Percentiles rank a stretch among this genome's conserved stretches.
Conservation (phyloP, 2,797 vertebrate genomes). For the Crypturellus tataupa region DNA sequence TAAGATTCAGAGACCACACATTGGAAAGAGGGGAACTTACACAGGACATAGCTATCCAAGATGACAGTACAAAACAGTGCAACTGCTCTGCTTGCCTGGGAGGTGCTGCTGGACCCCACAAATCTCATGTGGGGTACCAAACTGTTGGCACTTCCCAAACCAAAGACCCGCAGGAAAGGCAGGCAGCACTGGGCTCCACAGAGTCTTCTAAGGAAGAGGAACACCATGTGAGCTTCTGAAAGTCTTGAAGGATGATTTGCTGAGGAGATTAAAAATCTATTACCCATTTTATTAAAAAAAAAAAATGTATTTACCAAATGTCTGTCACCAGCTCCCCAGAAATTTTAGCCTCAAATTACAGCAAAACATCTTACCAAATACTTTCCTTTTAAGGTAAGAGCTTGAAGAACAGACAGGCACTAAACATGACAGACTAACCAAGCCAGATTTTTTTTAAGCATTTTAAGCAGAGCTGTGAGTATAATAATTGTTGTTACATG, state of each 20-base stretch:
- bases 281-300: not conserved
- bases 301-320: not conserved
- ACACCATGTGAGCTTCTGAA: not conserved
- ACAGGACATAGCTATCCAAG: not conserved
- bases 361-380: slow-evolving; percentile 11
- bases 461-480: not conserved
- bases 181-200: not conserved
- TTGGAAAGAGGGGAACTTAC: not conserved
- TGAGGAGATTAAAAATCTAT: not conserved
- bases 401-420: not conserved
- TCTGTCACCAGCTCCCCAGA: slow-evolving; percentile 28
- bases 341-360: slow-evolving; percentile 43
- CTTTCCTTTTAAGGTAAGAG: slow-evolving; percentile 27
- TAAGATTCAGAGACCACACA: not conserved
- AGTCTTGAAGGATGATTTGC: not conserved
- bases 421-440: slow-evolving; percentile 26
- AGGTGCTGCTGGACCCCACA: not conserved
- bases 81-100: not conserved
- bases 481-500: slow-evolving; percentile 34
- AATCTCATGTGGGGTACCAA: not conserved
- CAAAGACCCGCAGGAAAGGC: accelerated
- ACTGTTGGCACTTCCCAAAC: not conserved
- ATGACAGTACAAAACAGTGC: not conserved
- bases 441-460: not conserved
- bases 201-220: not conserved